Conservation (phyloP, 2,888 invertebrate genomes). For the Hedya salicella region DNA sequence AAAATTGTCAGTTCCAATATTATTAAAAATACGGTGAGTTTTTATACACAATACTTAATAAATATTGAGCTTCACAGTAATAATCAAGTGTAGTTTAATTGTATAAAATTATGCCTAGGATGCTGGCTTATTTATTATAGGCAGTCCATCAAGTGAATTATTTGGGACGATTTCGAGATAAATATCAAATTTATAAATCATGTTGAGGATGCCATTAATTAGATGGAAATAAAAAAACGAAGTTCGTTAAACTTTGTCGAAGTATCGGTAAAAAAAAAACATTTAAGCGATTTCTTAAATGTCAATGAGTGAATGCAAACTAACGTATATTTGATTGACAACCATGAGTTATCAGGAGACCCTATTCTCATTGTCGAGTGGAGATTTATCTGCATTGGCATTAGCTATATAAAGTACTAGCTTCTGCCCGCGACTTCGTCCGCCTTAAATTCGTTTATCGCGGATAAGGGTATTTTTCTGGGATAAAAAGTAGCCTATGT, state of each 20-base stretch:
- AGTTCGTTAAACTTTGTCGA: conserved; percentile 30
- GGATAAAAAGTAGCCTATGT: too few species aligned
- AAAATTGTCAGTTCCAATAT: conserved; percentile 9
- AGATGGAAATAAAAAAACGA: conserved; percentile 16
- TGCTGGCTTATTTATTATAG: conserved; percentile 15
- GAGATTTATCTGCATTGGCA: not conserved
- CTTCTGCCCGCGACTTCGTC: too few species aligned
- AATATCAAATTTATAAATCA: conserved; percentile 25
- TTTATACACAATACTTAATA: not conserved
- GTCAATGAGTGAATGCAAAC: conserved; percentile 29
- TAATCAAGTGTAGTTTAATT: conserved; percentile 1
- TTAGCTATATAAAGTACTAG: too few species aligned
- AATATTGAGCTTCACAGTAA: too few species aligned
- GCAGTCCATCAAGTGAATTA: conserved; percentile 12
- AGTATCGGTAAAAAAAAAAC: conserved; percentile 3
- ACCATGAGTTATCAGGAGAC: conserved; percentile 6
- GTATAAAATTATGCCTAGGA: conserved; percentile 1
- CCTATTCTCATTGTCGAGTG: not conserved
- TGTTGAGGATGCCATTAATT: conserved; percentile 25
- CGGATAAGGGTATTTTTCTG: too few species aligned
- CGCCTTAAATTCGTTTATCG: too few species aligned
- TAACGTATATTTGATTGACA: conserved; percentile 13
- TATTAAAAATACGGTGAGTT: conserved; percentile 14
- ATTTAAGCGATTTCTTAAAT: conserved; percentile 27
- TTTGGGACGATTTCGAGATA: conserved; percentile 19